Percentiles rank a stretch among this genome's conserved stretches.
Evolutionary conservation across 1,140 invertebrate genomes (phyloP).

Genomic region (Pseudoatta argentina): DNA sequence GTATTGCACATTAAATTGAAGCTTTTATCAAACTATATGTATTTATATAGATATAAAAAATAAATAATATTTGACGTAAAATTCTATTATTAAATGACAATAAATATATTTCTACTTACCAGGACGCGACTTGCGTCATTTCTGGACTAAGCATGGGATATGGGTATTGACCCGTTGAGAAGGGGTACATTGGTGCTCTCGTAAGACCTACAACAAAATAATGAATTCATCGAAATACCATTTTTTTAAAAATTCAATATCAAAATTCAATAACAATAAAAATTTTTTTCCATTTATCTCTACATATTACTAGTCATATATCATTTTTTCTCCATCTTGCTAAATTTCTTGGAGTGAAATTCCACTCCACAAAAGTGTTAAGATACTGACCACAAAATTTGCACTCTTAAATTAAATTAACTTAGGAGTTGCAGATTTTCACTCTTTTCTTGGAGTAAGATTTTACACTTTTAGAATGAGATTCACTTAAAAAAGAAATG

Average conservation of each 20-base stretch:
- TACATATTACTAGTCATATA: background rate
- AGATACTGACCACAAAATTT: too few relatives aligned
- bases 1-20: background rate
- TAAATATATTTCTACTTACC: slow-evolving; percentile 89
- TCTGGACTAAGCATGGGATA: slow-evolving; percentile 98
- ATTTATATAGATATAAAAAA: background rate
- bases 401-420: too few relatives aligned
- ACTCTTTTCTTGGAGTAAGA: too few relatives aligned
- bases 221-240: slow-evolving; percentile 7
- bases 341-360: too few relatives aligned
- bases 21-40: background rate
- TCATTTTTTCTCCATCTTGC: background rate
- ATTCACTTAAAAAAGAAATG: too few relatives aligned
- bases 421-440: too few relatives aligned
- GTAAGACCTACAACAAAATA: slow-evolving; percentile 91
- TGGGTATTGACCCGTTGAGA: slow-evolving; percentile 94
- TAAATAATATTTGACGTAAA: background rate
- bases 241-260: background rate
- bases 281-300: background rate
- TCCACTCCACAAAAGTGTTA: too few relatives aligned
- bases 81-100: background rate
- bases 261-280: background rate
- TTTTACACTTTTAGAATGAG: too few relatives aligned
- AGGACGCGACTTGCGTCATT: slow-evolving; percentile 97
- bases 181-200: slow-evolving; percentile 96